Base-by-base conservation (phyloP, 2,888 invertebrate species). In the Drosophila mimica region DNA sequence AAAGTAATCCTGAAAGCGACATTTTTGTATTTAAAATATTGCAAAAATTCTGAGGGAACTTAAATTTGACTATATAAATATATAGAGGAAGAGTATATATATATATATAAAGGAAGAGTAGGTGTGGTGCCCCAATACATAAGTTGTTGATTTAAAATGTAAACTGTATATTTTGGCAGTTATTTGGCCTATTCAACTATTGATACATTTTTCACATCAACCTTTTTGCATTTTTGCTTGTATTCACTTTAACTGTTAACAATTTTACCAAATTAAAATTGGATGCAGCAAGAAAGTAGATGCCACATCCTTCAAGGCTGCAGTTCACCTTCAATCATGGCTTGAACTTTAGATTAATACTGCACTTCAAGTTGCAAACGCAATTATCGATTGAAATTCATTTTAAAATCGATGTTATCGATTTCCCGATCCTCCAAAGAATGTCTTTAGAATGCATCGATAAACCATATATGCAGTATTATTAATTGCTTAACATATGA, bases 401-500 rank as follows among this genome's bases (percentile, higher is more conserved):
- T 25, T 25, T 25, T 25, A 25, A 25, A 25, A 36, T 36, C 15
- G 7, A 36, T 36, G 15, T 8, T 38, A 17, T 36, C 36, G 7
- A 17, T 36, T 17, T 36, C 15, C 36, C 1, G 34, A 3, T 25
- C 25, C 25, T n/a, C n/a, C n/a, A n/a, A n/a, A n/a, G n/a, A n/a
- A n/a, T n/a, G n/a, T n/a, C n/a, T 25, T 25, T 25, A 25, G 25
- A 25, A 25, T 25, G 2, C 25, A 25, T 25, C 25, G 25, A 25
- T 25, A 25, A 25, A 3, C 25, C 15, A 49, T 17, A 38, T 17
- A 28, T 49, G 8, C 15, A 49, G 15, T 54, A 25, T 17, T 28
- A 33, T 33, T 67, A 36, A 28, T 48, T 67, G 43, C 36, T 7
- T 11, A n/a, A n/a, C 52, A 67, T 53, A 48, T 67, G 67, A 54